Percentiles rank a stretch among this genome's conserved stretches.
phyloP scores from a whole-genome alignment of 2,888 invertebrate species.

The Sesamia inferens region DNA sequence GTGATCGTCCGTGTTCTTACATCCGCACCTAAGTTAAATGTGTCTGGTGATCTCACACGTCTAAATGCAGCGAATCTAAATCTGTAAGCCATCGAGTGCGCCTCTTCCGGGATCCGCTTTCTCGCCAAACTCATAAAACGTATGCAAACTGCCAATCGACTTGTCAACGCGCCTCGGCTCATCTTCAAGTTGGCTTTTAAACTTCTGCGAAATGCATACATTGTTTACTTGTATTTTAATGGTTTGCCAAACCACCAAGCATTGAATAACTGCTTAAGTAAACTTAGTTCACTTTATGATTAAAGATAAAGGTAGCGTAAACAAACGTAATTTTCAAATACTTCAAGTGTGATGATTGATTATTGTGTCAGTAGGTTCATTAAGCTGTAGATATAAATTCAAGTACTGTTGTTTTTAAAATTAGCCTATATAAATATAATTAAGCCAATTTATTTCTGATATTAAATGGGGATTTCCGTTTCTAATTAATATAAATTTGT shows the following conservation, averaged over 20 bases:
- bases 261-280: slow-evolving; percentile 69
- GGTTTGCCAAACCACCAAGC: slow-evolving; percentile 80
- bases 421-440: slow-evolving; percentile 31
- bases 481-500: slow-evolving; percentile 40
- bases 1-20: slow-evolving; percentile 50
- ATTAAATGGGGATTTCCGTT: slow-evolving; percentile 60
- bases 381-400: not conserved
- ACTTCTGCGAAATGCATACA: slow-evolving; percentile 77
- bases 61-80: slow-evolving; percentile 87
- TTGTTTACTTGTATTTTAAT: slow-evolving; percentile 76
- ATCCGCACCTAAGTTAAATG: slow-evolving; percentile 71
- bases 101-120: slow-evolving; percentile 85
- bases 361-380: slow-evolving; percentile 7
- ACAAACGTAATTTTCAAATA: slow-evolving; percentile 11
- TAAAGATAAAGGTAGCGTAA: slow-evolving; percentile 12
- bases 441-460: slow-evolving; percentile 67
- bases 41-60: slow-evolving; percentile 85
- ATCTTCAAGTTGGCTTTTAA: slow-evolving; percentile 71
- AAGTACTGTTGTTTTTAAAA: not conserved
- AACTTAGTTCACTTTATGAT: slow-evolving; percentile 34
- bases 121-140: slow-evolving; percentile 85
- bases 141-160: slow-evolving; percentile 84
- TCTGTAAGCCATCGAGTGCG: slow-evolving; percentile 80
- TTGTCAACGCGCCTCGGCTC: slow-evolving; percentile 80
- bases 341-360: not conserved